Evolutionary conservation across 30 jellyfish, hydroid and myxozoan species (phyloP).

Genomic region (Haliclystus octoradiatus): DNA sequence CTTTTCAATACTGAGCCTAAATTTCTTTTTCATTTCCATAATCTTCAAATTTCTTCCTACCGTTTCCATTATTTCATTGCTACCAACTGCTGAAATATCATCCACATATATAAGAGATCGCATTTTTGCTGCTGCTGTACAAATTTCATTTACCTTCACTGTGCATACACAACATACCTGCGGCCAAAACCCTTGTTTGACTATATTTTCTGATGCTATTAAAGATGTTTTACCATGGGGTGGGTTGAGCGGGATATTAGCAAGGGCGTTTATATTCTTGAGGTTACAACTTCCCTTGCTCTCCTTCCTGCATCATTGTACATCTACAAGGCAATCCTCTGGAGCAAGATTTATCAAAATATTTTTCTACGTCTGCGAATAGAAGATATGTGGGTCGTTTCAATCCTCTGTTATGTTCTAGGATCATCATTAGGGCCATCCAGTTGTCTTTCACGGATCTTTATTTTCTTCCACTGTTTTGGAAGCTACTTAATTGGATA

Average conservation of each 20-base stretch:
- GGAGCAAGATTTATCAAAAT: slow-evolving; percentile 20
- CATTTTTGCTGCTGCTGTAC: slow-evolving; percentile 2
- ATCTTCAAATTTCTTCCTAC: slow-evolving; percentile 22
- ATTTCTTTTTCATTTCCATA: slow-evolving; percentile 12
- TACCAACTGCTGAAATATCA: slow-evolving; percentile 5
- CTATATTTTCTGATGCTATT: not conserved
- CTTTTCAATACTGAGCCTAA: not conserved
- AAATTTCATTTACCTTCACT: not conserved
- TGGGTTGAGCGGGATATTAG: not conserved
- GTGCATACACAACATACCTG: slow-evolving; percentile 3
- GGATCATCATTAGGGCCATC: slow-evolving; percentile 20
- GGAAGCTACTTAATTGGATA: slow-evolving; percentile 2
- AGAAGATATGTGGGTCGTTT: not conserved
- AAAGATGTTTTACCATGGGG: slow-evolving; percentile 12
- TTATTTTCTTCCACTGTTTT: slow-evolving; percentile 22
- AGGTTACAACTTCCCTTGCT: too few relatives aligned
- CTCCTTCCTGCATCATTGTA: slow-evolving; percentile 16
- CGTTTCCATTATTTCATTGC: not conserved
- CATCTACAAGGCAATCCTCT: slow-evolving; percentile 23
- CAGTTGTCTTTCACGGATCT: slow-evolving; percentile 23
- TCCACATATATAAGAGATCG: slow-evolving; percentile 9
- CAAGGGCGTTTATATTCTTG: too few relatives aligned
- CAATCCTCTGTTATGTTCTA: slow-evolving; percentile 3
- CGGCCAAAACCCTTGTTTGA: slow-evolving; percentile 38
- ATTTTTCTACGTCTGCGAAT: slow-evolving; percentile 34